A percentile compares a stretch with the other conserved stretches of the same genome.
Evolutionary conservation across 2,888 invertebrate species (phyloP).

Genomic region (Sipha maydis): DNA sequence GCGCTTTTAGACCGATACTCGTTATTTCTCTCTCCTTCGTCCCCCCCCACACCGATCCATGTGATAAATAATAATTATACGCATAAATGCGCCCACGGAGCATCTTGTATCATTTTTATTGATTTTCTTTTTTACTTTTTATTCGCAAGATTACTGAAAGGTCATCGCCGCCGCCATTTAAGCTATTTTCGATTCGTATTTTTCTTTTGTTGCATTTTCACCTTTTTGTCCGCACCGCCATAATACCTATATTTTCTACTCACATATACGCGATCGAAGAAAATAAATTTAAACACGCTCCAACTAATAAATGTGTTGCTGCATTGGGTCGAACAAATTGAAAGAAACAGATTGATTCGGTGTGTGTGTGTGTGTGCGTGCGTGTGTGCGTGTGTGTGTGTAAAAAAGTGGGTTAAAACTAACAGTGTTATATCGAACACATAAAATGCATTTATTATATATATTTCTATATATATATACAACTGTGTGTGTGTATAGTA

Average conservation of each 20-base stretch:
- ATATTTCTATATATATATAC: background rate
- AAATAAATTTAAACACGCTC: background rate
- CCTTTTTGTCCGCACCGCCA: background rate
- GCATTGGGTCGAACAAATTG: constrained; percentile 21
- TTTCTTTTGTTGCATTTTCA: background rate
- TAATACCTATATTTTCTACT: background rate
- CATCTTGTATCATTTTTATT: background rate
- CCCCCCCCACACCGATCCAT: background rate
- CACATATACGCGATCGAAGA: background rate
- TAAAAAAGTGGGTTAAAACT: background rate
- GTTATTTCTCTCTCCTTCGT: constrained; percentile 5
- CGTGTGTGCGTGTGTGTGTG: background rate
- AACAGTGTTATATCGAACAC: background rate
- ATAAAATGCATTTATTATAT: background rate
- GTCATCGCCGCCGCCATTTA: constrained; percentile 3
- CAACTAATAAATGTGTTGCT: constrained; percentile 11
- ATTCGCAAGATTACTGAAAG: background rate
- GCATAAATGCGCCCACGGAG: constrained; percentile 35
- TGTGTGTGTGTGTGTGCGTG: background rate
- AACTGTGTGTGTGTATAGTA: no score
- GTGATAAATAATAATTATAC: constrained; percentile 56
- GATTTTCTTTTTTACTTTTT: background rate
- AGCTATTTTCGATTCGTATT: constrained; percentile 2
- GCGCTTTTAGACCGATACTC: background rate
- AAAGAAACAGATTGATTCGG: constrained; percentile 33